Base-by-base conservation (phyloP, 2,797 vertebrate genomes). In the Borostomias antarcticus region DNA sequence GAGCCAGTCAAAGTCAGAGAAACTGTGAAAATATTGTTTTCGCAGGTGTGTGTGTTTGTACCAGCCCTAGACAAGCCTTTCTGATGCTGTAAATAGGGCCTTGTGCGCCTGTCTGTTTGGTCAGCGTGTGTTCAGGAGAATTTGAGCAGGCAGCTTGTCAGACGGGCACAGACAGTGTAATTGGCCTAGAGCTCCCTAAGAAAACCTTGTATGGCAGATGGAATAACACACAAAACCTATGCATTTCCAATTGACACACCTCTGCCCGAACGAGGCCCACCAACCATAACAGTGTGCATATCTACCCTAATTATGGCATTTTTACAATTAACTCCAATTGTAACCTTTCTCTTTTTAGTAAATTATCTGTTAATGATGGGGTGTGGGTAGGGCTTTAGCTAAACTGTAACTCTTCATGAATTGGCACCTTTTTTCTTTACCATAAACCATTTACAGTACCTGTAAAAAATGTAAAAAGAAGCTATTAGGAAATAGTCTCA, bases 91-190 rank as follows among this genome's bases (percentile, higher is more conserved):
- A 59, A 76, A 83, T 63, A 68, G 64, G 58, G 61, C 70, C 58
- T 64, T 79, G 78, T 68, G 57, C 35, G 28, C 9, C 58, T 35
- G 30, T 72, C 64, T 74, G 73, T 82, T 81, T 78, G 63, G 73
- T 72, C 64, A 73, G 67, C 58, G 47, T 64, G 51, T 56, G 70
- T 82, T 76, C 58, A 64, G 63, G 66, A 51, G 45, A 57, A 66
- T 72, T 70, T 43, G 45, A 68, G 58, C 50, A 61, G 40, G 74
- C 82, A 82, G 82, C 73, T 77, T 82, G 83, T 86, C 82, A 78
- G 62, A 81, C 70, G 53, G 40, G 63, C 21, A 54, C 62, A 70
- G 83, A 85, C 56, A 17, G 56, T 64, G 73, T 87, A 87, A 89
- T 86, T 85, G 82, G 75, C 73, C 37, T 69, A 67, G 67, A 75